Conservation (phyloP, 2,113 vertebrate genomes). For the Pygoscelis adeliae region DNA sequence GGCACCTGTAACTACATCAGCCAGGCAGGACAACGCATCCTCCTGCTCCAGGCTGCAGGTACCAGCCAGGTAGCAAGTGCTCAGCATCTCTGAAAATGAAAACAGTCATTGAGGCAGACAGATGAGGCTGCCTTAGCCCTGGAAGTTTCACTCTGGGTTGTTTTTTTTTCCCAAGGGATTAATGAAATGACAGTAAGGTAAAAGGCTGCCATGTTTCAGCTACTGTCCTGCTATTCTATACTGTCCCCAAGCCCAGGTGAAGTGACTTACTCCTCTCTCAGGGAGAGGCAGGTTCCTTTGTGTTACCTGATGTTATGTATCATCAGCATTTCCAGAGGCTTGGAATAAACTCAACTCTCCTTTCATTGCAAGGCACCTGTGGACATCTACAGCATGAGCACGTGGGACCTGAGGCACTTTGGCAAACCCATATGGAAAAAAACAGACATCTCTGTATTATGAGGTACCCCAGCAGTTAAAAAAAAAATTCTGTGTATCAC, state of each 20-base stretch:
- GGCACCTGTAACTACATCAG: neutral
- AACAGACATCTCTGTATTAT: neutral
- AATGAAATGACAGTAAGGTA: neutral
- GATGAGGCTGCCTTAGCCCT: neutral
- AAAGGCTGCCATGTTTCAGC: neutral
- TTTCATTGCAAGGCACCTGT: neutral
- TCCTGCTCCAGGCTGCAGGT: neutral
- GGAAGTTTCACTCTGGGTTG: neutral
- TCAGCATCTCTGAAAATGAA: neutral
- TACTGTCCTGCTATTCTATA: neutral
- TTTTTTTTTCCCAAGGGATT: neutral
- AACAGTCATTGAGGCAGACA: neutral
- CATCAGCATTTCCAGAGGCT: neutral
- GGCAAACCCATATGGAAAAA: neutral
- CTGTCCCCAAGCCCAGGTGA: neutral
- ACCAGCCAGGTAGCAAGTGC: neutral
- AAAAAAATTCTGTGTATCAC: neutral
- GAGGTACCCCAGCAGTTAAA: neutral
- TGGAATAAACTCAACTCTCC: neutral
- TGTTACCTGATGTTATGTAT: neutral
- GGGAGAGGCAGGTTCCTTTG: neutral
- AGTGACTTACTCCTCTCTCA: neutral
- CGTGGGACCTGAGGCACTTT: neutral
- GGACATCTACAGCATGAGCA: neutral
- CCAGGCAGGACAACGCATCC: neutral